Evolutionary conservation across 1,140 invertebrate species (phyloP), one percentile per base, ranked within the genome.

Genomic region (Medauroidea extradentata): DNA sequence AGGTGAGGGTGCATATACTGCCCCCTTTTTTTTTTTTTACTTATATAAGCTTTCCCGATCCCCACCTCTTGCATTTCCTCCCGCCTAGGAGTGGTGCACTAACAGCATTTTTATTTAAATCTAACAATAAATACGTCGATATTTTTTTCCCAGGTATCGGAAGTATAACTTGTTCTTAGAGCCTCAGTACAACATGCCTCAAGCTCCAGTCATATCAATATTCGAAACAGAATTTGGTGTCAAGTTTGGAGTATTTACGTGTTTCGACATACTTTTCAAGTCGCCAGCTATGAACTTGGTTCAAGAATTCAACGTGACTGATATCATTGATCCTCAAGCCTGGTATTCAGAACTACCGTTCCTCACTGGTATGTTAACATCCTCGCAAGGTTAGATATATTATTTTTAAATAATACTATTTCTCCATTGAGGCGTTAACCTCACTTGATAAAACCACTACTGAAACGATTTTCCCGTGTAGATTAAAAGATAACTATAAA

Each of bases 141-240:
- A 11, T 11, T 39, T 19, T 18, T n/a, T 66, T 56, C 71, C 65
- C 46, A 84, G 85, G 42, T 94, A 93, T 67, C 82, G 88, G 18
- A 94, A 94, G 70, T 81, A 79, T 11, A 85, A 92, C 73, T 71
- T 91, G 0, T 90, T 83, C 56, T 71, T 75, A 24, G 88, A 85
- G 68, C 21, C 60, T 0, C 71, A 71, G 3, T 73, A 82, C 11
- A 79, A 80, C 44, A 73, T 67, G 16, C 82, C 85, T 18, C 56
- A 65, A 11, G 60, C 69, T 59, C 70, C 79, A 7, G 76, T 84
- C 61, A 29, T 78, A 0, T 72, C 77, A 0, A 80, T 72, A 3
- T 93, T 94, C 61, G 72, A 75, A 4, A 93, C 91, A 0, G 89
- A 92, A 70, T 94, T 94, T 66, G 85, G 86, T 3, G 88, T 91